Base-by-base conservation (phyloP, 2,113 vertebrate genomes). In the Uropsilus gracilis region DNA sequence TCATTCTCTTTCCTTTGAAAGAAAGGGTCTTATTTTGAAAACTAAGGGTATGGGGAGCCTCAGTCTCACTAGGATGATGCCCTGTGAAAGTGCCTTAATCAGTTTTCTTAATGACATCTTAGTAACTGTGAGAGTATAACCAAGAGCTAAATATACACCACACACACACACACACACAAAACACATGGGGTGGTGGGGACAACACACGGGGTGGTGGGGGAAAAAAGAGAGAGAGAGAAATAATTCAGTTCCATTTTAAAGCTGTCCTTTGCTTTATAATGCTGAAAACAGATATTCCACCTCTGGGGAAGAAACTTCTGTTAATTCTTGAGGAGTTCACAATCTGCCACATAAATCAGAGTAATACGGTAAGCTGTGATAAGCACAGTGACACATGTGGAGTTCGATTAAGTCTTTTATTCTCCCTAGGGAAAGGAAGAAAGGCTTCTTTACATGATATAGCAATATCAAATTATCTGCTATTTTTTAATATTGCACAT, bases 301-400 rank as follows among this genome's bases (percentile, higher is more conserved):
- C 97, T 96, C 44, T 64, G 37, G 76, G 96, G 97, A 97, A 97
- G 92, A 97, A 97, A 96, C 61, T 98, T 97, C 89, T 94, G 95
- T 89, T 97, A 97, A 97, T 97, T 97, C 97, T 97, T 92, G 39
- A 95, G 96, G 91, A 96, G 97, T 91, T 96, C 97, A 90, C 97
- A 98, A 97, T 97, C 98, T 98, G 96, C 96, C 97, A 96, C 93
- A 97, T 96, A 96, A 98, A 98, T 98, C 97, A 98, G 96, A 96
- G 95, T 95, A 98, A 98, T 97, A 97, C 95, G 89, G 96, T 98
- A 98, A 98, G 97, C 97, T 97, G 95, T 96, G 97, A 98, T 98
- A 98, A 97, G 96, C 97, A 93, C 94, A 95, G 94, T 64, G 95
- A 97, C 94, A 97, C 97, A 94, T 96, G 96, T 96, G 95, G 97